These are phyloP conservation scores for Myrmophylax atrothorax DNA, from an alignment of 2,113 vertebrate genomes.

Conservation along the genomic window DNA sequence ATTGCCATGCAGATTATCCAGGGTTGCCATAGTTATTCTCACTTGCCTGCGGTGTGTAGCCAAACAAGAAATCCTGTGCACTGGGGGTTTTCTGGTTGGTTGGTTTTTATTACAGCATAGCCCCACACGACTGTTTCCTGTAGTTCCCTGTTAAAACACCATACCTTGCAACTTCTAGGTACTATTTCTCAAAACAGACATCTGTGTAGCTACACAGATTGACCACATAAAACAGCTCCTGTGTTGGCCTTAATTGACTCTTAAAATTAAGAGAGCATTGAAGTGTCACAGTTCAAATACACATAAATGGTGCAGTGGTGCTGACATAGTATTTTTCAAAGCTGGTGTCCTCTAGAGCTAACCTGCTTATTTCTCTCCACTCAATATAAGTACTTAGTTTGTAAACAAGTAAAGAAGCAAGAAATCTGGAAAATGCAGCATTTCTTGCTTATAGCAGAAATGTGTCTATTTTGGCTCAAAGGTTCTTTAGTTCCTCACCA, in stretches of 20 bases:
- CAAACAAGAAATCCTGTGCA: neutral
- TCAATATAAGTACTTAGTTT: neutral
- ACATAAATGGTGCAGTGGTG: neutral
- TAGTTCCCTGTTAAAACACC: neutral
- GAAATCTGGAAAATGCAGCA: neutral
- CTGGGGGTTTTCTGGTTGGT: accelerated
- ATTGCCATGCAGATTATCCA: neutral
- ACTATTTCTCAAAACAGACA: neutral
- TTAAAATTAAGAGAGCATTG: neutral
- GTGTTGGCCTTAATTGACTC: neutral
- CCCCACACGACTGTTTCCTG: neutral
- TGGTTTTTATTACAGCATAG: neutral
- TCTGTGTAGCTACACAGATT: neutral
- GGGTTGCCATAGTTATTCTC: neutral
- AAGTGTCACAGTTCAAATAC: neutral
- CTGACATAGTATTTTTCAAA: neutral
- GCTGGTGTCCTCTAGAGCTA: neutral
- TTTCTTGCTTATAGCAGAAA: neutral
- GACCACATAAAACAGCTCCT: neutral
- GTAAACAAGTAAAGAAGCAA: neutral
- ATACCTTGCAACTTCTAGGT: neutral
- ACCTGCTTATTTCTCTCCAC: neutral
- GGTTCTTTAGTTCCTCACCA: neutral
- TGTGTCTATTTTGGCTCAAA: neutral
- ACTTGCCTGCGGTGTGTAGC: neutral